Percentiles rank a stretch among this genome's conserved stretches.
These are phyloP conservation scores for Prionailurus viverrinus DNA, from an alignment of 2,113 vertebrate genomes.

Conservation along the genomic window DNA sequence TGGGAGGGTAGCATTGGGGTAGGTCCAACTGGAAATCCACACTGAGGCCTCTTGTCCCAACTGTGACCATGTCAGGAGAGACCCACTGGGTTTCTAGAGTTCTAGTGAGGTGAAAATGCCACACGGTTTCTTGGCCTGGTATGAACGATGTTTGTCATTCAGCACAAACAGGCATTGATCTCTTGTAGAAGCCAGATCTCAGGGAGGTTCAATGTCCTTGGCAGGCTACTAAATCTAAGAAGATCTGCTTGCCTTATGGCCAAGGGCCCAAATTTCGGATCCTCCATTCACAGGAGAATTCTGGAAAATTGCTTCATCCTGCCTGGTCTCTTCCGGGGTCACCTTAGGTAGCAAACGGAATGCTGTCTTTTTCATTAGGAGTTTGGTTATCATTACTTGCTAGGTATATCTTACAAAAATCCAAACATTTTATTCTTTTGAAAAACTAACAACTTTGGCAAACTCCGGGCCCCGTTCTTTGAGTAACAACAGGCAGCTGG, in stretches of 20 bases:
- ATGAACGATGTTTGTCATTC: background rate
- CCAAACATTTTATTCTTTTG: background rate
- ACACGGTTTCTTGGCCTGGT: background rate
- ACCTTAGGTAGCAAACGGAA: background rate
- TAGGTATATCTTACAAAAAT: background rate
- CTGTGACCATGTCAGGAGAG: background rate
- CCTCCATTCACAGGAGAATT: background rate
- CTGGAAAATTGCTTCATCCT: background rate
- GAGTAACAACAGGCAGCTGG: too few relatives aligned
- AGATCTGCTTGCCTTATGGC: background rate
- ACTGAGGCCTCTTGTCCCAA: background rate
- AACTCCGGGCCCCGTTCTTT: background rate
- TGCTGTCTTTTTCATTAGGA: background rate
- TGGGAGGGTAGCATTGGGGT: background rate
- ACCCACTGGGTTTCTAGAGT: background rate
- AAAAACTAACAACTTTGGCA: background rate
- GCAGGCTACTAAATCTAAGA: background rate
- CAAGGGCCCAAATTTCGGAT: background rate
- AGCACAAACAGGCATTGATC: background rate
- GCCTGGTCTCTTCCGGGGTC: background rate
- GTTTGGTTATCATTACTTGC: background rate
- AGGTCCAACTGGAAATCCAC: background rate
- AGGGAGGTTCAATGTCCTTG: background rate
- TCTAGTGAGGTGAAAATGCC: background rate
- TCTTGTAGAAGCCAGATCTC: constrained; percentile 6